These are phyloP conservation scores for Cephus pygmeus DNA, from an alignment of 2,888 invertebrate species.

Conservation along the genomic window DNA sequence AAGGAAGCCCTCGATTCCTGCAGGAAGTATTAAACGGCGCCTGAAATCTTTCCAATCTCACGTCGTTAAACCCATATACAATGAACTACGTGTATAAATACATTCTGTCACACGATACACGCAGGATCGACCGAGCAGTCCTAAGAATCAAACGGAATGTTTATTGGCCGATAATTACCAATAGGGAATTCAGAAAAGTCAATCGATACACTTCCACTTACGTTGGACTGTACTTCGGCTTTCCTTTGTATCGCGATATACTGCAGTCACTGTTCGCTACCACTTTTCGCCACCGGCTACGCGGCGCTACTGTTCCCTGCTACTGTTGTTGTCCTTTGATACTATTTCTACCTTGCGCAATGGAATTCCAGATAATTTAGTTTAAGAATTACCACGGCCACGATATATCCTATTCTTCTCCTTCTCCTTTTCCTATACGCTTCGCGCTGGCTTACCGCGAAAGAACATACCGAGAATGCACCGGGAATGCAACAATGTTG, in stretches of 20 bases:
- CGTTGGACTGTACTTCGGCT: background rate
- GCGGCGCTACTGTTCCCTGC: background rate
- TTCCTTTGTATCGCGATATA: background rate
- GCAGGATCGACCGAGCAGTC: background rate
- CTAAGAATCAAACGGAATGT: background rate
- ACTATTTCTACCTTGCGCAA: background rate
- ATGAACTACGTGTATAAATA: background rate
- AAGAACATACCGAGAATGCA: conserved; percentile 25
- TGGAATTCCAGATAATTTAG: background rate
- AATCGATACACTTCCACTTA: background rate
- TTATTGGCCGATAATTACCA: background rate
- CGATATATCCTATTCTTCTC: background rate
- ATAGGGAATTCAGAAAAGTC: background rate
- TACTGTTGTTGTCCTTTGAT: background rate
- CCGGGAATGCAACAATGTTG: conserved; percentile 40
- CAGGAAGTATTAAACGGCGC: background rate
- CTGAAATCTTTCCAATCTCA: background rate
- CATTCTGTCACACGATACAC: background rate
- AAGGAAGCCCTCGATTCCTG: background rate
- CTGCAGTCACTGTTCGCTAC: background rate
- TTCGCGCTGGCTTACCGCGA: conserved; percentile 11
- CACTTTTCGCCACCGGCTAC: background rate
- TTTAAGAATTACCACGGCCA: background rate
- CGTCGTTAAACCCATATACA: background rate
- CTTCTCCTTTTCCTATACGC: background rate